Base-by-base conservation (phyloP, 2,113 vertebrate genomes). In the Spheniscus mendiculus region DNA sequence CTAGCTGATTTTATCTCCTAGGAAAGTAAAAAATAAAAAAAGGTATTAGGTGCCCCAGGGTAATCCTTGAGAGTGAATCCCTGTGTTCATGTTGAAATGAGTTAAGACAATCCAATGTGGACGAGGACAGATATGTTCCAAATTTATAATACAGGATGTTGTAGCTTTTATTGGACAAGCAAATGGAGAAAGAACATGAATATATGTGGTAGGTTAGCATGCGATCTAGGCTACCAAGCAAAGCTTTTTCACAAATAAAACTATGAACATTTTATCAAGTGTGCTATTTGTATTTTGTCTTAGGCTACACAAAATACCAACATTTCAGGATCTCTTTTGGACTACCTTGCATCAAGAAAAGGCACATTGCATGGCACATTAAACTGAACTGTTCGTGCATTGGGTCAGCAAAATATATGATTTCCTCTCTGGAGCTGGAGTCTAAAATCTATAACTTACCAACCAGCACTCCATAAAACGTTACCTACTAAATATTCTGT, bases 401-500 rank as follows among this genome's bases (percentile, higher is more conserved):
- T 55, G 20, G 18, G 9, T 88, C 32, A 87, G 58, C 10, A 83
- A 87, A 87, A 30, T 30, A 34, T 20, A 70, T 36, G 0, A 22
- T 44, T 89, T 87, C 9, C 5, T 77, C 10, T 73, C 56, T 70
- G 63, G 32, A 58, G 22, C 10, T 65, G 62, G 23, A 86, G 47
- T 40, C 11, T 30, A 78, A 90, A 87, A 71, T 12, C 53, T 42
- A 56, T 61, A 87, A 29, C 8, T 52, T 66, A 47, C 2, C n/a
- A 87, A 56, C 4, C 5, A 85, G 6, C 3, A n/a, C 26, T 63
- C 16, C 1, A 2, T 5, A 56, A 20, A 87, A 59, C 12, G 0
- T 49, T 70, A 40, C 4, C 38, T 25, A 27, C 7, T 69, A 69
- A 80, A 42, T 45, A 65, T 40, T 93, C 52, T 70, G 6, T n/a